Evolutionary conservation across 2,888 invertebrate species (phyloP).

Genomic region (Allolobophora icterica): DNA sequence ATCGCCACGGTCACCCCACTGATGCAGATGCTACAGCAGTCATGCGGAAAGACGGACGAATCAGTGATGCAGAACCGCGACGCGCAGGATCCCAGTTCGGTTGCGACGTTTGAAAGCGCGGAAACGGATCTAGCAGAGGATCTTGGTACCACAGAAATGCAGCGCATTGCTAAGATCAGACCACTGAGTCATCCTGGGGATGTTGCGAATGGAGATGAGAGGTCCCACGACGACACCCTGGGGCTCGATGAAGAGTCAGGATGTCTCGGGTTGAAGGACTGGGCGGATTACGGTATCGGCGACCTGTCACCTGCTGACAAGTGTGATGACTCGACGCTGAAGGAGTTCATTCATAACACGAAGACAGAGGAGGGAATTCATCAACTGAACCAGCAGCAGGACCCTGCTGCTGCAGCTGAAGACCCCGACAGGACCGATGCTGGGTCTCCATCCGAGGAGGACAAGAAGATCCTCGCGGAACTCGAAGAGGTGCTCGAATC

Average conservation of each 20-base stretch:
- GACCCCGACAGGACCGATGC: not conserved
- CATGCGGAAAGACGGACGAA: not conserved
- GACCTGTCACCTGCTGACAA: not conserved
- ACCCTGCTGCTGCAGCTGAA: not conserved
- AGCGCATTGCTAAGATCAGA: not conserved
- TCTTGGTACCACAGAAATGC: not conserved
- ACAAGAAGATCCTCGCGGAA: constrained; percentile 28
- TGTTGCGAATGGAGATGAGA: not conserved
- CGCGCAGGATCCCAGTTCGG: not conserved
- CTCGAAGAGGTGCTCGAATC: constrained; percentile 29
- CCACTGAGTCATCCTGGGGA: not conserved
- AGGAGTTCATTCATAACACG: not conserved
- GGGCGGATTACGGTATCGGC: not conserved
- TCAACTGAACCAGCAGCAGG: not conserved
- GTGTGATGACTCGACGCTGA: not conserved
- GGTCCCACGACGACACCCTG: not conserved
- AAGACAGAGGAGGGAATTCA: not conserved
- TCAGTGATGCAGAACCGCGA: not conserved
- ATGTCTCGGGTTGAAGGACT: not conserved
- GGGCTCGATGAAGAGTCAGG: not conserved
- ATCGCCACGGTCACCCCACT: constrained; percentile 41
- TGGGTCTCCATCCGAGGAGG: constrained; percentile 13
- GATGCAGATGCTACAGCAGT: constrained; percentile 38
- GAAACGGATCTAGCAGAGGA: not conserved
- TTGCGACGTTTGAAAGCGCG: not conserved